A percentile compares a stretch with the other conserved stretches of the same genome.
Evolutionary conservation across 2,797 vertebrate genomes (phyloP).

Genomic region (Sebastes variabilis): DNA sequence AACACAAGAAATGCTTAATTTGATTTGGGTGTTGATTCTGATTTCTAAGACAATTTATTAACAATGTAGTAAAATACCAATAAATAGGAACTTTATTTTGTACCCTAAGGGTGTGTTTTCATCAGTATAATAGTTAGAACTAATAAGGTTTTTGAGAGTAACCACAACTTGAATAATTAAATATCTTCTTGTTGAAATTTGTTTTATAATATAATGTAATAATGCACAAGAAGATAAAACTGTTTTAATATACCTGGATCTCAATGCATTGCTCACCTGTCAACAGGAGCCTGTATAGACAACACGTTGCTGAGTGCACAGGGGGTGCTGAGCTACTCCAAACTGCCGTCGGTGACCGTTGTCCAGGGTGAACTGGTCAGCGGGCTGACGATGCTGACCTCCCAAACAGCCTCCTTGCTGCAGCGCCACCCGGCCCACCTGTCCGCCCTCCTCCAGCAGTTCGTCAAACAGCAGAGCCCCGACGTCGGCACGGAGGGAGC

Average conservation of each 20-base stretch:
- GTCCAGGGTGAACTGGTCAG: slow-evolving; percentile 85
- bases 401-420: slow-evolving; percentile 83
- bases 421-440: slow-evolving; percentile 82
- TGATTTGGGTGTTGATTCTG: background rate
- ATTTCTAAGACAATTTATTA: background rate
- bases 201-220: background rate
- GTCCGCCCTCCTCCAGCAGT: slow-evolving; percentile 85
- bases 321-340: slow-evolving; percentile 87
- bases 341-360: slow-evolving; percentile 81
- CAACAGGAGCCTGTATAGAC: slow-evolving; percentile 90
- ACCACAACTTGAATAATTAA: no score
- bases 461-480: slow-evolving; percentile 77
- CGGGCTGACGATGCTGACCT: slow-evolving; percentile 81
- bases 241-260: background rate
- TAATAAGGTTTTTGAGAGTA: background rate
- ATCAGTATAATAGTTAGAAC: background rate
- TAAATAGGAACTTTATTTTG: background rate
- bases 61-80: background rate
- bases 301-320: slow-evolving; percentile 87
- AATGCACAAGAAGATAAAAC: background rate
- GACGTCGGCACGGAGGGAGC: background rate
- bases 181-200: background rate
- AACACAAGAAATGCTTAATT: background rate
- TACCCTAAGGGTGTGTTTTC: background rate
- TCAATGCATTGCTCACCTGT: background rate